Conservation (phyloP, 64 coral and sea anemone genomes). For the Stichodactyla helianthus region DNA sequence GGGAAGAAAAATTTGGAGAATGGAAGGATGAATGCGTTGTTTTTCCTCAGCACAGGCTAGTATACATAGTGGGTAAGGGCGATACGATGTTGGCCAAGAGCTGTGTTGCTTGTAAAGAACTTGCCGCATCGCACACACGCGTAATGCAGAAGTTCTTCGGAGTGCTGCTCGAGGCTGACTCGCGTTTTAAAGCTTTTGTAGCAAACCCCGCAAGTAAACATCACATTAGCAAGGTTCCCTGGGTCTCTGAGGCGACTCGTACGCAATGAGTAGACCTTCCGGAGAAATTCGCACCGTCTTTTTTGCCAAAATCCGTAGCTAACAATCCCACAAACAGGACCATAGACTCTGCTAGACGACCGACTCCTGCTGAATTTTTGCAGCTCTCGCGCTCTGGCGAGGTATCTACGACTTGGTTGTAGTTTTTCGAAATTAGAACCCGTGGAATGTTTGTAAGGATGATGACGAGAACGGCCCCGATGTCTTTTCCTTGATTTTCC, state of each 20-base stretch:
- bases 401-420: slow-evolving; percentile 13
- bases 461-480: not conserved
- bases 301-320: slow-evolving; percentile 37
- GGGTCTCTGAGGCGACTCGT: slow-evolving; percentile 26
- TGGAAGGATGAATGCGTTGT: too few relatives aligned
- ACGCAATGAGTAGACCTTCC: slow-evolving; percentile 55
- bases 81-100: slow-evolving; percentile 82
- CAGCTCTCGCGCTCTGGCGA: not conserved
- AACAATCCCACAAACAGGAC: slow-evolving; percentile 31
- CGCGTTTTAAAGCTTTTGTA: slow-evolving; percentile 78
- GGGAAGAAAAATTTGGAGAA: too few relatives aligned
- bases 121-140: slow-evolving; percentile 81
- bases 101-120: slow-evolving; percentile 83
- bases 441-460: not conserved
- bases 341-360: not conserved
- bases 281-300: slow-evolving; percentile 21
- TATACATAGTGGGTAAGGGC: not conserved
- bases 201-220: slow-evolving; percentile 80
- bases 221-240: not conserved
- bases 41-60: not conserved
- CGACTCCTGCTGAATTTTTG: not conserved
- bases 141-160: slow-evolving; percentile 84
- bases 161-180: slow-evolving; percentile 78
- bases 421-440: slow-evolving; percentile 12
- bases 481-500: not conserved